Base-by-base conservation (phyloP, 2,797 vertebrate species). In the Sebastiscus albofasciatus region DNA sequence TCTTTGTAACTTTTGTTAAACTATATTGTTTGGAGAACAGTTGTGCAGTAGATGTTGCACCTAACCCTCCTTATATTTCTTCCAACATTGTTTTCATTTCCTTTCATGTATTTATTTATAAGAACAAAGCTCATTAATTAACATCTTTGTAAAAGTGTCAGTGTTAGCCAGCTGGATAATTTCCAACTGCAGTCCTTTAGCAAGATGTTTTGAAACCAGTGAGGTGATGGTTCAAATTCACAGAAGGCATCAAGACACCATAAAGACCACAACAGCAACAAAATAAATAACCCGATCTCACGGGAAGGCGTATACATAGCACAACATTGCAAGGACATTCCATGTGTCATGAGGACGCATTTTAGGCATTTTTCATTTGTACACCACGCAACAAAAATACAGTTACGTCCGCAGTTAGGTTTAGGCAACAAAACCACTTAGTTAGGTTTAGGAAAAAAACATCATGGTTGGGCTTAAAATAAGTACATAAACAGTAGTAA, bases 301-400 rank as follows among this genome's bases (percentile, higher is more conserved):
- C 7, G 16, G 16, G 42, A 46, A 46, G 42, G 42, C 16, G 42
- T 46, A 8, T 46, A 46, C 3, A 46, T 46, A 46, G 42, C 42
- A 46, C 42, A 46, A 20, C 16, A 0, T 46, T 20, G 7, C 42
- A 46, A 46, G 42, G 42, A 8, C 42, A 46, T 46, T 18, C 16
- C 7, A 46, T 18, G 42, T 46, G 42, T 46, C 16, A 46, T 46
- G 42, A 46, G 42, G 16, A 46, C 2, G 16, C 42, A 46, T 8
- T 46, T 0, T 46, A 20, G 16, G 16, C 7, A 8, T 18, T 49
- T 49, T 49, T 49, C 16, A 49, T 49, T 20, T 49, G 42, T 0
- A 49, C 16, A 0, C 16, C 42, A 49, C 42, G 0, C 42, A 49
- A 49, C 2, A 49, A 49, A 49, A 49, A 3, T 49, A 49, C 0